A percentile compares a stretch with the other conserved stretches of the same genome.
These are phyloP conservation scores for Monarcha castaneiventris DNA, from an alignment of 2,113 vertebrate species.

Conservation along the genomic window DNA sequence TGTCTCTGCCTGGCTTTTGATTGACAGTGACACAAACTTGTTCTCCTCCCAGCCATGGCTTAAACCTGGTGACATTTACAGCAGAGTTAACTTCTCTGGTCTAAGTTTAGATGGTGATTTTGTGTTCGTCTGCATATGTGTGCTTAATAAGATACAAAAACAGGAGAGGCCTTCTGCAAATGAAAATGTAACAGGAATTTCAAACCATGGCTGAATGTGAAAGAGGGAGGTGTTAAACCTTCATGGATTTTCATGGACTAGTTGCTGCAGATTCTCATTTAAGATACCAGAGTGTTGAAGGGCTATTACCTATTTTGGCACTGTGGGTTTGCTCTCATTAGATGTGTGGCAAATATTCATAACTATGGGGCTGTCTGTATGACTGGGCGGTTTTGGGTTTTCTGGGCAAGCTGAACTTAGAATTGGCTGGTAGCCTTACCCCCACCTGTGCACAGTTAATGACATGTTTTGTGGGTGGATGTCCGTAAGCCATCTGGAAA, in stretches of 20 bases:
- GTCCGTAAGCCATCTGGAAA: background rate
- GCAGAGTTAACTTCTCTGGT: background rate
- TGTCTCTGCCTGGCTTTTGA: conserved; percentile 45
- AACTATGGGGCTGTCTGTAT: background rate
- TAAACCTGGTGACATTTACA: conserved; percentile 64
- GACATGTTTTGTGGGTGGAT: background rate
- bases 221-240: background rate
- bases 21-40: conserved; percentile 44
- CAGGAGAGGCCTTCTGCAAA: background rate
- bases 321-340: background rate
- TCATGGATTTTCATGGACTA: background rate
- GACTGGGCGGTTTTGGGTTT: background rate
- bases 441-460: background rate
- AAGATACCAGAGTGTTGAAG: background rate
- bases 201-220: background rate
- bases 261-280: background rate
- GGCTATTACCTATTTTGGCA: background rate
- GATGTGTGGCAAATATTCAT: background rate
- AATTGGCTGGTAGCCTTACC: background rate
- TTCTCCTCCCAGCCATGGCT: background rate
- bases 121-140: background rate
- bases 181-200: background rate
- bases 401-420: background rate
- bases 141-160: background rate
- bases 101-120: conserved; percentile 60